Conservation (phyloP, 2,888 invertebrate genomes). For the Megalurothrips usitatus region DNA sequence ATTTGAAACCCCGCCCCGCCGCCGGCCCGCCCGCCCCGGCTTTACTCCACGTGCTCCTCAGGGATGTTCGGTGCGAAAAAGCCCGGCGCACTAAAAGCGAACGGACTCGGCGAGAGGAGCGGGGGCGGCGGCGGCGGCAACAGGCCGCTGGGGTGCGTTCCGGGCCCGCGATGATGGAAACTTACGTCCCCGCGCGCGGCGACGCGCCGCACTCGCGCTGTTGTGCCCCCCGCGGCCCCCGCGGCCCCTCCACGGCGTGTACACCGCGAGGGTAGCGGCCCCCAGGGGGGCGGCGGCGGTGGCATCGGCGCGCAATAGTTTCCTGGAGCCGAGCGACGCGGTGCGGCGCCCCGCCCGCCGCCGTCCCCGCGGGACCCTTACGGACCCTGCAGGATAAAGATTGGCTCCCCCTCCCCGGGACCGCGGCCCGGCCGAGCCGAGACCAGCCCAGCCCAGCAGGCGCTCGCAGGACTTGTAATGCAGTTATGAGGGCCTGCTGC, state of each 20-base stretch:
- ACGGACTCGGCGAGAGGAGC: neutral
- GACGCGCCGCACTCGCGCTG: neutral
- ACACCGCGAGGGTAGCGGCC: neutral
- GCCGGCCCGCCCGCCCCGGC: neutral
- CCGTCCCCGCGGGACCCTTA: neutral
- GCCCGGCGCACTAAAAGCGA: slow-evolving; percentile 21
- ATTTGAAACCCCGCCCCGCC: neutral
- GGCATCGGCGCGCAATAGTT: too few species aligned
- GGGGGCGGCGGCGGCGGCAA: neutral
- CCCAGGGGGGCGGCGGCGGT: too few species aligned
- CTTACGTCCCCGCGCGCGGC: slow-evolving; percentile 15
- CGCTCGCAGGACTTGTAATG: too few species aligned
- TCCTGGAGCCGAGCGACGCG: neutral
- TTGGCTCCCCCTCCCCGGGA: too few species aligned
- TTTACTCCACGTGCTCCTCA: neutral
- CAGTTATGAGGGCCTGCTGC: too few species aligned
- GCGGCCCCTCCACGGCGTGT: neutral
- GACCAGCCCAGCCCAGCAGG: too few species aligned
- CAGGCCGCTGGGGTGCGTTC: slow-evolving; percentile 14
- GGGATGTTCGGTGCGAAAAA: slow-evolving; percentile 16
- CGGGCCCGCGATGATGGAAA: neutral
- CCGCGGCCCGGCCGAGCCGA: too few species aligned
- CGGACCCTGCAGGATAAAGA: neutral
- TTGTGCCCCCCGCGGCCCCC: neutral
- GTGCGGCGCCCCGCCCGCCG: neutral